Evolutionary conservation across 2,113 vertebrate genomes (phyloP).

Genomic region (Rousettus leschenaultii): DNA sequence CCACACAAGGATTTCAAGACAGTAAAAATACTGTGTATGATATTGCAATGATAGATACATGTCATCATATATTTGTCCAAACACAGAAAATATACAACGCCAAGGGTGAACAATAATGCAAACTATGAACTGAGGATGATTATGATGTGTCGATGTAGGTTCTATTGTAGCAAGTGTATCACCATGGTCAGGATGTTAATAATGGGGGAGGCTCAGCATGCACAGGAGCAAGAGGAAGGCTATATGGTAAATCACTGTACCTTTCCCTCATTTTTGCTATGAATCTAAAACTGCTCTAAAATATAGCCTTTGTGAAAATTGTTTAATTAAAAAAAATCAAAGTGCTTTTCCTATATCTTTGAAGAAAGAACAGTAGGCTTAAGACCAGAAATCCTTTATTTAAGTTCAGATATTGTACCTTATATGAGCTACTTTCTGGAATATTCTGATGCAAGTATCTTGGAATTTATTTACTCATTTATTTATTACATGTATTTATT

Average conservation of each 20-base stretch:
- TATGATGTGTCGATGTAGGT: background rate
- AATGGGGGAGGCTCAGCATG: background rate
- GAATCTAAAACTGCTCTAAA: background rate
- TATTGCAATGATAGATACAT: background rate
- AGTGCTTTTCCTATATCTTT: background rate
- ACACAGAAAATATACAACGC: background rate
- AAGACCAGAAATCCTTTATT: background rate
- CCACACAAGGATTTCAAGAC: background rate
- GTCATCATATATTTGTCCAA: background rate
- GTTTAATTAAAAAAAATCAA: background rate
- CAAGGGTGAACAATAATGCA: background rate
- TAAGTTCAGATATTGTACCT: background rate
- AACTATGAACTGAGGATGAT: background rate
- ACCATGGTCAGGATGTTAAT: background rate
- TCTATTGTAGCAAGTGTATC: background rate
- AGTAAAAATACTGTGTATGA: background rate
- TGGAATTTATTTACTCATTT: background rate
- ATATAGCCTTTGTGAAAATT: background rate
- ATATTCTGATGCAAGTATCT: background rate
- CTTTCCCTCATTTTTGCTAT: background rate
- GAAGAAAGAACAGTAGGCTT: background rate
- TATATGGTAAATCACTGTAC: background rate
- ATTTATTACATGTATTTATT: background rate
- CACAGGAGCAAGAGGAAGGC: background rate
- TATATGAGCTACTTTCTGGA: background rate